Evolutionary conservation across 1,140 invertebrate genomes (phyloP).

Genomic region (Olivierus martensii): DNA sequence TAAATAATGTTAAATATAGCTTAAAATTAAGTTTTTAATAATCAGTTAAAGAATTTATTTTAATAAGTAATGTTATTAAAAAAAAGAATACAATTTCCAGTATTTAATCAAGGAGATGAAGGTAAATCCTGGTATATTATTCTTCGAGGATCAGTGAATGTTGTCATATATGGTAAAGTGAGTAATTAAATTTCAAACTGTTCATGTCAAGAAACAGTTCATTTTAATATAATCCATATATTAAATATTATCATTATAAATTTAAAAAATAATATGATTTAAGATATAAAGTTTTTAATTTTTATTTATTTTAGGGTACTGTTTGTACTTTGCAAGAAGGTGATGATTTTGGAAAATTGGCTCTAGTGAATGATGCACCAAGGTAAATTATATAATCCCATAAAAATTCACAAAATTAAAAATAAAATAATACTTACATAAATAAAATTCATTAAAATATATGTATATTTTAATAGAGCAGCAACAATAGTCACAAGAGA

Average conservation of each 20-base stretch:
- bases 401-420: not conserved
- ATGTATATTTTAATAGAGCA: conserved; percentile 39
- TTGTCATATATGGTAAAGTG: conserved; percentile 67
- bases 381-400: conserved; percentile 35
- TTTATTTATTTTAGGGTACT: not conserved
- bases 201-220: too few relatives aligned
- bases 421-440: not conserved
- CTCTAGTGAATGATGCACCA: conserved; percentile 72
- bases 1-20: not conserved
- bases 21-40: not conserved
- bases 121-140: conserved; percentile 83
- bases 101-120: conserved; percentile 80
- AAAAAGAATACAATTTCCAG: too few relatives aligned
- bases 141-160: conserved; percentile 67
- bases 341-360: conserved; percentile 58
- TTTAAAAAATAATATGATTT: too few relatives aligned
- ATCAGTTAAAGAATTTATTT: not conserved
- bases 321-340: not conserved
- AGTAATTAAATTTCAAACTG: not conserved
- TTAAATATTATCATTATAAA: too few relatives aligned
- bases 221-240: too few relatives aligned
- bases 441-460: not conserved
- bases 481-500: conserved; percentile 70
- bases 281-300: too few relatives aligned
- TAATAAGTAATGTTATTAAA: too few relatives aligned